These are phyloP conservation scores for Odontesthes bonariensis DNA, from an alignment of 2,113 vertebrate genomes.

Conservation along the genomic window DNA sequence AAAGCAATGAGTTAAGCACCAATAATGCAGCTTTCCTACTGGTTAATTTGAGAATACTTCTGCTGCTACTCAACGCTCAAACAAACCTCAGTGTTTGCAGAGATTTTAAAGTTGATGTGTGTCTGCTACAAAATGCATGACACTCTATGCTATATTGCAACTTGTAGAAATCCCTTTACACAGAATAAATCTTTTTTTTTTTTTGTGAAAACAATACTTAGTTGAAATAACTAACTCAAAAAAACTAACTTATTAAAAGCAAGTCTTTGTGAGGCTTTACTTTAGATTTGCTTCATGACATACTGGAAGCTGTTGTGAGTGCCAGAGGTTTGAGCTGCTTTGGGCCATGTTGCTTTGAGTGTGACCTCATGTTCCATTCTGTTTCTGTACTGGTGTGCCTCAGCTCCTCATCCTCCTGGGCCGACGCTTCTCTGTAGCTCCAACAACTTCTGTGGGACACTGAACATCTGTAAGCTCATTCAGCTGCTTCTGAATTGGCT, in stretches of 20 bases:
- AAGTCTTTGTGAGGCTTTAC: too few relatives aligned
- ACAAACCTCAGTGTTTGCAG: slow-evolving; percentile 5
- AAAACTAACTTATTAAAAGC: background rate
- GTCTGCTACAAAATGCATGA: too few relatives aligned
- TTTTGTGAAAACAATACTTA: background rate
- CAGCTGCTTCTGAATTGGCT: slow-evolving; percentile 56
- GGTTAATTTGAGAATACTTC: slow-evolving; percentile 37
- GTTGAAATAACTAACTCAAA: background rate
- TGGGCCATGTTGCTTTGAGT: slow-evolving; percentile 67
- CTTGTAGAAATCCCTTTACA: too few relatives aligned
- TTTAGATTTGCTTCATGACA: background rate
- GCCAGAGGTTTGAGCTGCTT: slow-evolving; percentile 56
- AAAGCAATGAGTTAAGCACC: slow-evolving; percentile 63
- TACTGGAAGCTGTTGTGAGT: slow-evolving; percentile 45
- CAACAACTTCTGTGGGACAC: slow-evolving; percentile 80
- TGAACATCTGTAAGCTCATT: slow-evolving; percentile 78
- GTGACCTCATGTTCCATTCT: slow-evolving; percentile 82
- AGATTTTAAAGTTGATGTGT: slow-evolving; percentile 6
- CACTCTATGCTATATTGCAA: too few relatives aligned
- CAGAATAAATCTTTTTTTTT: too few relatives aligned
- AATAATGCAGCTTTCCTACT: slow-evolving; percentile 32
- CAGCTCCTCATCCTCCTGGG: slow-evolving; percentile 67
- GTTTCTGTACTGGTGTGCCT: slow-evolving; percentile 71
- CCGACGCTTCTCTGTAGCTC: slow-evolving; percentile 71
- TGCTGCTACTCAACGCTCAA: slow-evolving; percentile 49